Conservation (phyloP, 2,113 vertebrate genomes). For the Pristiophorus japonicus region DNA sequence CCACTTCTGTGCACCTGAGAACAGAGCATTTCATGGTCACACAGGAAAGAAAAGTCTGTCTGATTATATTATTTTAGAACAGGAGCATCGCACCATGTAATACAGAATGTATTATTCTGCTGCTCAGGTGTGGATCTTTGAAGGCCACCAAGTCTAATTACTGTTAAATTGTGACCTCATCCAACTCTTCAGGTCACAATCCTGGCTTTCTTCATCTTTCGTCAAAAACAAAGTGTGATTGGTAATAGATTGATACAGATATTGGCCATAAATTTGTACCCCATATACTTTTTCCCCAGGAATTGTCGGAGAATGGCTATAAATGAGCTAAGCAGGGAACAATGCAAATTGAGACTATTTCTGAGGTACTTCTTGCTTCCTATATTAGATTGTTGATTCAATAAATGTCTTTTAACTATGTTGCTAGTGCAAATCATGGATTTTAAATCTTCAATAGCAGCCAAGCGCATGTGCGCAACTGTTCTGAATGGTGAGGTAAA, state of each 20-base stretch:
- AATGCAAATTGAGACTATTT: not conserved
- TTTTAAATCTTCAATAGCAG: not conserved
- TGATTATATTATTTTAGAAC: too few relatives aligned
- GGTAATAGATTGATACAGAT: not conserved
- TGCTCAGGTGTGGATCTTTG: too few relatives aligned
- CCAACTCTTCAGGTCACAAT: too few relatives aligned
- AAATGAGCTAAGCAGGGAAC: not conserved
- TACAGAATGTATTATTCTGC: too few relatives aligned
- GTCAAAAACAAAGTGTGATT: not conserved
- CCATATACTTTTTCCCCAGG: not conserved
- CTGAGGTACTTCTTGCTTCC: not conserved
- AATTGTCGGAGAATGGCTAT: not conserved
- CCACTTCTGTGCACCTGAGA: too few relatives aligned
- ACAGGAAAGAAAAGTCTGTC: too few relatives aligned
- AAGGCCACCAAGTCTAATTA: too few relatives aligned
- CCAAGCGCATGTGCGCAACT: not conserved
- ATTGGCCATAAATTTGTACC: not conserved
- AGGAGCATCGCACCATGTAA: too few relatives aligned
- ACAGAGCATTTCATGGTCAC: too few relatives aligned
- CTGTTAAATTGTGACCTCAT: too few relatives aligned
- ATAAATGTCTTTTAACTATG: not conserved
- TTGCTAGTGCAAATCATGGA: not conserved
- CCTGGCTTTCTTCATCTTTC: too few relatives aligned
- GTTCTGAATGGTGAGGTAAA: not conserved
- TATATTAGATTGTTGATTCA: not conserved